These are phyloP conservation scores for Mylabris sibirica DNA, from an alignment of 2,888 invertebrate genomes.

Conservation along the genomic window DNA sequence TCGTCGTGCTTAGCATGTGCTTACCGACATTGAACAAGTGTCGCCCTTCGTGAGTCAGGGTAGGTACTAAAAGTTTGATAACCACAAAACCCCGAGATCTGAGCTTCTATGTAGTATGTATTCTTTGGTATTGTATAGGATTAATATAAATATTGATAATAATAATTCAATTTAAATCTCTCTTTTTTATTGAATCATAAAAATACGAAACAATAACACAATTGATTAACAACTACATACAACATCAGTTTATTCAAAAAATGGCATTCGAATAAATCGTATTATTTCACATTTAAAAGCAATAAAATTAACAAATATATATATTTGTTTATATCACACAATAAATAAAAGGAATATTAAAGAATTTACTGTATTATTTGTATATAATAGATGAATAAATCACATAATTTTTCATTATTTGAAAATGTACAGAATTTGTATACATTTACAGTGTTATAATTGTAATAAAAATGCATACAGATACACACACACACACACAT, in stretches of 20 bases:
- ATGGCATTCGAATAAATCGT: constrained; percentile 19
- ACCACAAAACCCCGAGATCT: too few relatives aligned
- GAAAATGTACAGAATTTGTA: neutral
- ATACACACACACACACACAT: neutral
- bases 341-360: neutral
- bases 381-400: neutral
- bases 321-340: neutral
- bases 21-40: too few relatives aligned
- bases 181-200: constrained; percentile 19
- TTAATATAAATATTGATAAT: too few relatives aligned
- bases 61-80: too few relatives aligned
- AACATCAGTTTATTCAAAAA: constrained; percentile 28
- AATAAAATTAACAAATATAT: neutral
- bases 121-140: too few relatives aligned
- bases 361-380: neutral
- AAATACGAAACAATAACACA: constrained; percentile 34
- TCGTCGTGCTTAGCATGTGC: too few relatives aligned
- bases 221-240: constrained; percentile 32
- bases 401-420: neutral
- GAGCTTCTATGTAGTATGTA: too few relatives aligned
- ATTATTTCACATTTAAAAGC: constrained; percentile 7
- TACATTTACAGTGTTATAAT: neutral
- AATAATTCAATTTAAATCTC: too few relatives aligned
- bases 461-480: neutral
- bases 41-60: too few relatives aligned